Percentiles rank a stretch among this genome's conserved stretches.
Evolutionary conservation across 2,113 vertebrate species (phyloP).

Genomic region (Anseranas semipalmata): DNA sequence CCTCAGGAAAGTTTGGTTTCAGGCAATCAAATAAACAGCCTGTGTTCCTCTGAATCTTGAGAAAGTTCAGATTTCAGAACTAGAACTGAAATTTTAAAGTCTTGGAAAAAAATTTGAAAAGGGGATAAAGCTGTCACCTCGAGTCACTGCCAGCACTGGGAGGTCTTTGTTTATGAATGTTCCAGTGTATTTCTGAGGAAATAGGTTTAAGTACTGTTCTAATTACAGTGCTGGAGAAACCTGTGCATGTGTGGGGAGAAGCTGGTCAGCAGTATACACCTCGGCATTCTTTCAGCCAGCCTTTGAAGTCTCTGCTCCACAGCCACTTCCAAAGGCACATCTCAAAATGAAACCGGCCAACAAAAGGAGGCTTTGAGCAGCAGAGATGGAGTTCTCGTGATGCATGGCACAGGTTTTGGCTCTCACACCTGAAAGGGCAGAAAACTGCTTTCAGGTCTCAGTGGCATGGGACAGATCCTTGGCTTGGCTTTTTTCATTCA

Average conservation of each 20-base stretch:
- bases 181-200: not conserved
- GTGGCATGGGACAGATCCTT: rapidly evolving
- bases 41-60: not conserved
- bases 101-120: not conserved
- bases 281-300: not conserved
- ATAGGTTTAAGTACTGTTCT: not conserved
- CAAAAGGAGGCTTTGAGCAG: not conserved
- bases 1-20: not conserved
- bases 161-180: not conserved
- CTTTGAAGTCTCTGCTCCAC: not conserved
- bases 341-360: not conserved
- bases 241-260: not conserved
- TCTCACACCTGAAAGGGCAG: not conserved
- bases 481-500: not conserved
- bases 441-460: not conserved
- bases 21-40: not conserved
- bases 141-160: not conserved
- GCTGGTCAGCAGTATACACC: not conserved
- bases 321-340: not conserved
- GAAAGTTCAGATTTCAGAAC: not conserved
- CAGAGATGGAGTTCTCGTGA: not conserved
- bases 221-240: not conserved
- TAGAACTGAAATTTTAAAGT: not conserved
- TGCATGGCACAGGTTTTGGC: not conserved
- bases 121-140: not conserved